Base-by-base conservation (phyloP, 2,113 vertebrate genomes). In the Alces alces region DNA sequence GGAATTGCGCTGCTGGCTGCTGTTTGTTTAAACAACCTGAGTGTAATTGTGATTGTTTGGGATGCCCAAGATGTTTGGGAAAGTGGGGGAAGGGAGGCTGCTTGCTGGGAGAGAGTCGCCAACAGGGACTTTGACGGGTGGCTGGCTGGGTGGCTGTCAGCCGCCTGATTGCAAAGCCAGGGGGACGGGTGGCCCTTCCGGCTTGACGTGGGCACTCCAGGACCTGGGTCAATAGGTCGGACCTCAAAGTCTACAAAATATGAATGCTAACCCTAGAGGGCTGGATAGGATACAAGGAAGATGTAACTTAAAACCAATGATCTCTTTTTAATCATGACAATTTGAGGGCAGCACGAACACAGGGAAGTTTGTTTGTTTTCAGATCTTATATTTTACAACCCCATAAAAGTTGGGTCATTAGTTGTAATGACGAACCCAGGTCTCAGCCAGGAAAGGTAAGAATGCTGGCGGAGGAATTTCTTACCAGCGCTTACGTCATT, bases 1-100 rank as follows among this genome's bases (percentile, higher is more conserved):
- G 25, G 80, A 98, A 98, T 92, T 97, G 98, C 91, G 96, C 97
- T 97, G 98, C 97, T 98, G 98, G 96, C 96, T 97, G 98, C 97
- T 98, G 98, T 98, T 98, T 97, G 98, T 98, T 98, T 99, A 98
- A 99, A 98, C 97, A 98, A 94, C 98, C 97, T 79, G 95, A 96
- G 97, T 96, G 98, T 98, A 98, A 99, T 98, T 98, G 98, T 73
- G 80, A 93, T 98, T 98, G 98, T 97, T 97, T 95, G 17, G 97
- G 83, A 93, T 52, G 95, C 14, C 89, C 93, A 87, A 95, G 89
- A 97, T 97, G 96, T 96, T 97, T 98, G 93, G 96, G 95, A 97
- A 97, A 86, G 95, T n/a, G 86, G 10, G 58, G 90, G 96, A 82
- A 96, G 97, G 98, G 96, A 76, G 96, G 78, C 15, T 33, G 82